Base-by-base conservation (phyloP, 2,797 vertebrate genomes). In the Petrocephalus sullivani region DNA sequence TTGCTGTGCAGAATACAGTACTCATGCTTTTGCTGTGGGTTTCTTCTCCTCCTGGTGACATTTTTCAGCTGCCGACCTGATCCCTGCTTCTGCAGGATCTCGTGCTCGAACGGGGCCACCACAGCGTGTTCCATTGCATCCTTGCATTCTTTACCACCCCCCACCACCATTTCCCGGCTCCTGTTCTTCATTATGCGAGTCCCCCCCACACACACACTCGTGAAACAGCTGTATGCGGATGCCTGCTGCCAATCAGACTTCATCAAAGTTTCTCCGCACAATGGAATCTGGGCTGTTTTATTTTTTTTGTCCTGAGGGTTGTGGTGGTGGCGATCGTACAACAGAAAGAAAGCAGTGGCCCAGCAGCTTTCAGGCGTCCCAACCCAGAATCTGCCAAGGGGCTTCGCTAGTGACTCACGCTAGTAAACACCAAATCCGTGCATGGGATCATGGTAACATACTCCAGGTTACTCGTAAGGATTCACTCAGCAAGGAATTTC, bases 241-340 rank as follows among this genome's bases (percentile, higher is more conserved):
- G 7, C 28, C 33, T 8, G 75, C 67, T 60, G 37, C 28, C n/a
- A 23, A 41, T 58, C 21, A 56, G 67, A 37, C 87, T 21, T 16
- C 19, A 46, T 51, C 12, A 33, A 16, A 12, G 61, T 46, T 75
- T 75, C 67, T 83, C 78, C 41, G 19, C 19, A 21, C 16, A 83
- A 83, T 1, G 41, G 87, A n/a, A 3, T 61, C 53, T 2, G 1
- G 60, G 88, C 89, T 84, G 87, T 88, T 84, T 88, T 89, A n/a
- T 92, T 83, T 88, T 88, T 88, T 90, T 84, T 57, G 56, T 86
- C 57, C 81, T 19, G 54, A 61, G 61, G 16, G 88, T 46, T 87
- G 91, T 88, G 64, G n/a, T 54, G 88, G 88, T 67, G 51, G 64
- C 21, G 64, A 81, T 19, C 4, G 37, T 56, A 16, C 8, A 9